These are phyloP conservation scores for Congeria kusceri DNA, from an alignment of 2,888 invertebrate species.

Conservation along the genomic window DNA sequence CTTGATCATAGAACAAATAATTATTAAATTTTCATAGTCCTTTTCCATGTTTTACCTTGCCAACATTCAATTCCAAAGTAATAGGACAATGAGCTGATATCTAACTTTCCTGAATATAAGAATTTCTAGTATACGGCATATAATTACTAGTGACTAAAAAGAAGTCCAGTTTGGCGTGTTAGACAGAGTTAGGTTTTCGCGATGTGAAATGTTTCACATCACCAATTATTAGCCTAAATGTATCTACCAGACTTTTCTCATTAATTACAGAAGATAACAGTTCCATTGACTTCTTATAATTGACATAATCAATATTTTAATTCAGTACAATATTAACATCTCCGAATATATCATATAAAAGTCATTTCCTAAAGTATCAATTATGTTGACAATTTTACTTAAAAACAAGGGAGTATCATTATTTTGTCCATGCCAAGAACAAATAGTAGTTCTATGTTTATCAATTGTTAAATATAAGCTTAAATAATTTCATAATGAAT, in stretches of 20 bases:
- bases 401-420: not conserved
- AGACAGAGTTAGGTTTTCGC: slow-evolving; percentile 9
- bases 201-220: slow-evolving; percentile 12
- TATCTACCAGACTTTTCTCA: slow-evolving; percentile 5
- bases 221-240: slow-evolving; percentile 7
- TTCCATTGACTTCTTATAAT: slow-evolving; percentile 20
- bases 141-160: slow-evolving; percentile 25
- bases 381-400: not conserved
- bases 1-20: slow-evolving; percentile 22
- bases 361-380: slow-evolving; percentile 12
- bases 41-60: slow-evolving; percentile 5
- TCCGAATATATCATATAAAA: slow-evolving; percentile 27
- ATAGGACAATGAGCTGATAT: slow-evolving; percentile 22
- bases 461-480: not conserved
- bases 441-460: not conserved
- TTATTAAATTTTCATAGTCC: slow-evolving; percentile 35
- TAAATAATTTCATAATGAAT: not conserved
- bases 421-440: slow-evolving; percentile 9
- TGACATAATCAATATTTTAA: slow-evolving; percentile 14
- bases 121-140: not conserved
- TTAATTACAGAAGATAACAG: not conserved
- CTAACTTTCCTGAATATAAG: slow-evolving; percentile 3
- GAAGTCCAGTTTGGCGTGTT: slow-evolving; percentile 29
- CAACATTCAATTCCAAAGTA: slow-evolving; percentile 13
- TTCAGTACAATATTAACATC: slow-evolving; percentile 26